phyloP scores from a whole-genome alignment of 2,797 vertebrate species.

The Acanthis flammea region DNA sequence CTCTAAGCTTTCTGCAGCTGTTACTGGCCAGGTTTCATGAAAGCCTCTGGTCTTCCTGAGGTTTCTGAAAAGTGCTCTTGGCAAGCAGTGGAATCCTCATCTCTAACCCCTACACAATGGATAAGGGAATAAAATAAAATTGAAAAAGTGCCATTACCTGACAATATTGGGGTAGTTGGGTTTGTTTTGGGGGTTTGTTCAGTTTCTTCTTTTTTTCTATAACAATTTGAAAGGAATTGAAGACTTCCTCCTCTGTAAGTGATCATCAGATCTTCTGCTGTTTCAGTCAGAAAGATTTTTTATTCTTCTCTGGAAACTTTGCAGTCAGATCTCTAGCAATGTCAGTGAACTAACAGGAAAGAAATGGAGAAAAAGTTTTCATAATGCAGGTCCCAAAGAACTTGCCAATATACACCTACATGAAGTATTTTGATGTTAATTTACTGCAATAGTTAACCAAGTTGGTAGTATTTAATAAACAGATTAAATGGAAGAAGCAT shows the following conservation, averaged over 20 bases:
- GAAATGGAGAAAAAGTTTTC: background rate
- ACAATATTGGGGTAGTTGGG: rapidly evolving
- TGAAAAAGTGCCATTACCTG: background rate
- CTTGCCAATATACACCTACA: background rate
- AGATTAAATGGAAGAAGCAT: background rate
- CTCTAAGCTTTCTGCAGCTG: background rate
- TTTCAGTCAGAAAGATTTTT: background rate
- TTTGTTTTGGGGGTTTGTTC: background rate
- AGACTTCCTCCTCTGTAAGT: background rate
- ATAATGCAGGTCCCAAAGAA: background rate
- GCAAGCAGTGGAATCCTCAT: background rate
- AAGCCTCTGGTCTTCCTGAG: background rate
- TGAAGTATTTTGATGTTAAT: background rate
- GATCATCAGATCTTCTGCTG: background rate
- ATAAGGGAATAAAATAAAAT: background rate
- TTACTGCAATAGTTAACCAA: background rate
- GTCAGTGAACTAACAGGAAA: background rate
- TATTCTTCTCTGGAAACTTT: background rate
- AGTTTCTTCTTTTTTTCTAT: background rate
- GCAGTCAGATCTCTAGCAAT: background rate
- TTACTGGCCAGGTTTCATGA: background rate
- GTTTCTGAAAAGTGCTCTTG: background rate
- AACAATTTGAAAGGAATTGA: background rate
- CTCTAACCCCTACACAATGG: background rate
- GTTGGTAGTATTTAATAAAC: background rate